These are phyloP conservation scores for Pherbina coryleti DNA, from an alignment of 2,888 invertebrate genomes.

Conservation along the genomic window DNA sequence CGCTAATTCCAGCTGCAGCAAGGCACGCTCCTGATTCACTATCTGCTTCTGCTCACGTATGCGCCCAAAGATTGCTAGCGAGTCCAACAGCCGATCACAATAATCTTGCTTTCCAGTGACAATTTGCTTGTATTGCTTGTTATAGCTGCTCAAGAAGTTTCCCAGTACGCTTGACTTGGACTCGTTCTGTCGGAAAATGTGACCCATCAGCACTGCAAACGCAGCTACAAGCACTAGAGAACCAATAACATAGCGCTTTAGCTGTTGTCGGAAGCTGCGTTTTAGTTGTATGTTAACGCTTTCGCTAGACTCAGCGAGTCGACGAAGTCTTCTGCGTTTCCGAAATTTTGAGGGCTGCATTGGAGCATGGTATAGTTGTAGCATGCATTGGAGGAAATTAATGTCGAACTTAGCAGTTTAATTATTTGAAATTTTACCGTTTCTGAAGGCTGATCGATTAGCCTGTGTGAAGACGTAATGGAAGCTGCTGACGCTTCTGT, in stretches of 20 bases:
- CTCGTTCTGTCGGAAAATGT: conserved; percentile 42
- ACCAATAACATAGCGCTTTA: conserved; percentile 40
- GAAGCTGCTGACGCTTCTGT: background rate
- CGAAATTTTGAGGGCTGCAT: conserved; percentile 32
- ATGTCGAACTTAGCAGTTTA: background rate
- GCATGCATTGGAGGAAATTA: no score
- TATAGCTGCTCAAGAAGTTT: conserved; percentile 50
- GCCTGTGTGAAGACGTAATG: background rate
- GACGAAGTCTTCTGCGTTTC: conserved; percentile 45
- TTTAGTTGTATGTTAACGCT: background rate
- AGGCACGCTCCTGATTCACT: conserved; percentile 54
- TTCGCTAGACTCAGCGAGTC: conserved; percentile 37
- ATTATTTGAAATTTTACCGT: conserved; percentile 25
- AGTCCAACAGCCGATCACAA: conserved; percentile 52
- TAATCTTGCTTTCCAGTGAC: conserved; percentile 60
- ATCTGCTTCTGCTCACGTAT: conserved; percentile 48
- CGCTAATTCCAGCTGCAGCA: conserved; percentile 54
- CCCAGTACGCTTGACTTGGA: conserved; percentile 36
- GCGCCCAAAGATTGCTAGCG: conserved; percentile 47
- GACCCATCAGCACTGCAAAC: conserved; percentile 40
- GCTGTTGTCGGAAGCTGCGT: conserved; percentile 17
- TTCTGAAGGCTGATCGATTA: background rate
- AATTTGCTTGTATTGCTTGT: conserved; percentile 59
- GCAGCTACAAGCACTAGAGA: conserved; percentile 32
- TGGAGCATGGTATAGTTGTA: no score